Evolutionary conservation across 1,140 invertebrate genomes (phyloP).

Genomic region (Drosophila simulans): DNA sequence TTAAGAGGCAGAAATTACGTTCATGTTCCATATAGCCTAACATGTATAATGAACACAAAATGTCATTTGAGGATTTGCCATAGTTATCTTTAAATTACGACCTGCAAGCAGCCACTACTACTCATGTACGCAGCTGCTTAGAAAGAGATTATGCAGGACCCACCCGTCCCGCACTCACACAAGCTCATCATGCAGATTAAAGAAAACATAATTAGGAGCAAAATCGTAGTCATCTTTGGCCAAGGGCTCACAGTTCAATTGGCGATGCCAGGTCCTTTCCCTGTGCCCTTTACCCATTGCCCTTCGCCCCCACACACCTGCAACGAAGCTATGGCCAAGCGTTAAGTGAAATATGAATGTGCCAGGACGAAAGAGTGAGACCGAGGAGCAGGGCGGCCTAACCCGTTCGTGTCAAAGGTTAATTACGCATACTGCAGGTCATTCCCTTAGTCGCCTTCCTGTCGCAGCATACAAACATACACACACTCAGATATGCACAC

Average conservation of each 20-base stretch:
- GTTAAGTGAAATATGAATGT: conserved; percentile 79
- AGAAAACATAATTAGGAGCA: conserved; percentile 44
- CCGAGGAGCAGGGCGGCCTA: conserved; percentile 1
- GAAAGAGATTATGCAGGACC: conserved; percentile 14
- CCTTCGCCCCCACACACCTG: conserved; percentile 37
- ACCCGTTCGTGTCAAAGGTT: conserved; percentile 73
- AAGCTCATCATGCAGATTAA: conserved; percentile 21
- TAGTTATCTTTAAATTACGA: conserved; percentile 41
- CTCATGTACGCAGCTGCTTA: conserved; percentile 17
- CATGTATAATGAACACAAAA: conserved; percentile 23
- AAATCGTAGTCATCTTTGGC: conserved; percentile 25
- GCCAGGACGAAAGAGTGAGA: conserved; percentile 1
- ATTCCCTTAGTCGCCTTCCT: conserved; percentile 38
- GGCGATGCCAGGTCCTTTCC: conserved; percentile 15
- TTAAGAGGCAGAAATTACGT: background rate
- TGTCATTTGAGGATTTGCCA: background rate
- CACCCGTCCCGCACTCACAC: background rate
- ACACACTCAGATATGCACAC: conserved; percentile 11
- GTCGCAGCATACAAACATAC: conserved; percentile 14
- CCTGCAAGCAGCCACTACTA: conserved; percentile 1
- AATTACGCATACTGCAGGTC: conserved; percentile 80
- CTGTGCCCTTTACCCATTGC: background rate
- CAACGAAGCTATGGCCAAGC: conserved; percentile 68
- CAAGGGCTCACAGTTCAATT: conserved; percentile 68
- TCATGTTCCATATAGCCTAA: background rate